Conservation (phyloP, 2,113 vertebrate species). For the Struthidea cinerea region DNA sequence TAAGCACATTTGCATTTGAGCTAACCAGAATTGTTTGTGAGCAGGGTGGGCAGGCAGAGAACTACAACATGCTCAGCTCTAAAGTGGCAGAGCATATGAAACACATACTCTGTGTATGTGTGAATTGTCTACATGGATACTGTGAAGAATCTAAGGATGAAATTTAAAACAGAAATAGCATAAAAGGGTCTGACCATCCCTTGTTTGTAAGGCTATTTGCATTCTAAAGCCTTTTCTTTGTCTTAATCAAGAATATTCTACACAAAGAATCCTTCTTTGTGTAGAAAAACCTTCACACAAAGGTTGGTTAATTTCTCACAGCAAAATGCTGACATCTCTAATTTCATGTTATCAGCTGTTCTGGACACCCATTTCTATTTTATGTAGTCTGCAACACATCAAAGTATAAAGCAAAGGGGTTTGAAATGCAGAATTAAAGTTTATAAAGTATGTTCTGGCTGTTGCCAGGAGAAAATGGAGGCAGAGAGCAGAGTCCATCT, state of each 20-base stretch:
- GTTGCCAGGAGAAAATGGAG: background rate
- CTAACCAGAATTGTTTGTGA: background rate
- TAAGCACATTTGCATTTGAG: background rate
- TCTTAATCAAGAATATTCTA: conserved; percentile 38
- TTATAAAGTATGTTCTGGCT: background rate
- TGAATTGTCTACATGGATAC: background rate
- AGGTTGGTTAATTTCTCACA: conserved; percentile 14
- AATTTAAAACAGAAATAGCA: background rate
- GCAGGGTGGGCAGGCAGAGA: background rate
- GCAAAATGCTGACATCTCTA: conserved; percentile 29
- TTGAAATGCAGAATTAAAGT: background rate
- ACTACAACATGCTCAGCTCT: background rate
- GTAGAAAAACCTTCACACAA: conserved; percentile 34
- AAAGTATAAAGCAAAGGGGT: background rate
- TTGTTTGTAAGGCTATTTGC: background rate
- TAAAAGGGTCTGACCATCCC: background rate
- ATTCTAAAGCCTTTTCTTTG: conserved; percentile 20
- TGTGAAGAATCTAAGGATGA: background rate
- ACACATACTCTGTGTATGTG: background rate
- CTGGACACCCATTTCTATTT: background rate
- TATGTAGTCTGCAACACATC: background rate
- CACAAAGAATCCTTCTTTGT: too few relatives aligned
- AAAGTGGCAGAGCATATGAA: background rate
- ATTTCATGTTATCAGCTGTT: conserved; percentile 34
- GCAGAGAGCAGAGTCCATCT: background rate